Evolutionary conservation across 2,888 invertebrate species (phyloP), one percentile per base, ranked within the genome.

Genomic region (Petrophora chlorosata): DNA sequence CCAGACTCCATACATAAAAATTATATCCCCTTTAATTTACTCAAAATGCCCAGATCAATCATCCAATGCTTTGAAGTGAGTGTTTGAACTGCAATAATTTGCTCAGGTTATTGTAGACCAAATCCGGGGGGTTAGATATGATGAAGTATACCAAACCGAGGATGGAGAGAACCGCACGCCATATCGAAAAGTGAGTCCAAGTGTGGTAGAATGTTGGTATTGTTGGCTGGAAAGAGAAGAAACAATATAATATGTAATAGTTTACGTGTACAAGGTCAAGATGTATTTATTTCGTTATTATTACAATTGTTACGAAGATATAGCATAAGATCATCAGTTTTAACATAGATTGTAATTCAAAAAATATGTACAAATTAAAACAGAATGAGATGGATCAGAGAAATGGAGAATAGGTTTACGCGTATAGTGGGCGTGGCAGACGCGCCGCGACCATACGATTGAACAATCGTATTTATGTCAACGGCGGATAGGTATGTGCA

Each of bases 171-270:
- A 92, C 84, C 0, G 92, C 91, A 10, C 93, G 83, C 92, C 92
- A 92, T 61, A 92, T 85, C 2, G 93, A 93, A 54, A 93, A 85
- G 55, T 92, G 91, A 0, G 91, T 92, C 93, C 93, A 93, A 0
- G 91, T 90, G 73, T 87, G 82, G 61, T 88, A 90, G 61, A 92
- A 87, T 3, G 92, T 83, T 12, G 86, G 87, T 56, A 85, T 84
- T 8, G 91, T 87, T 2, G 91, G 85, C 92, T 92, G 82, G 7
- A 88, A 89, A 34, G 9, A 48, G 56, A 53, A 12, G 22, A 32
- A 15, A 12, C 22, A 14, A 32, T 30, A 10, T 4, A 15, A 13
- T 14, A n/a, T n/a, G n/a, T n/a, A n/a, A n/a, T n/a, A n/a, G n/a
- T n/a, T n/a, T n/a, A n/a, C n/a, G n/a, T n/a, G n/a, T n/a, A n/a